These are phyloP conservation scores for Vollenhovia emeryi DNA, from an alignment of 1,140 invertebrate genomes.

Conservation along the genomic window DNA sequence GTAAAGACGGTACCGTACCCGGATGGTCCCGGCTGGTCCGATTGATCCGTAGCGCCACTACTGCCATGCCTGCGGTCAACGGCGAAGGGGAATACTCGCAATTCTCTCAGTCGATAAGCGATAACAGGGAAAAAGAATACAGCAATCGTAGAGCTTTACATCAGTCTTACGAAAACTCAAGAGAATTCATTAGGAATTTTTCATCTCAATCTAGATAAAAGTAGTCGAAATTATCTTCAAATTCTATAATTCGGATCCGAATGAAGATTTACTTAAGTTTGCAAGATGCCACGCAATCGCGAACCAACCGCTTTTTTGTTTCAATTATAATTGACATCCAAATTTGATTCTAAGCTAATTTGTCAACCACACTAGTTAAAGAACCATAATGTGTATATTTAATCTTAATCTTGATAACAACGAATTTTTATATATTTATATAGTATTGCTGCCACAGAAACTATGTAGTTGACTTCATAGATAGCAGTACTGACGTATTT, in stretches of 20 bases:
- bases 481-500: not conserved
- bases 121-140: not conserved
- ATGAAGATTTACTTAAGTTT: not conserved
- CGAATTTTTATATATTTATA: not conserved
- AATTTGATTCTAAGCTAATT: not conserved
- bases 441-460: not conserved
- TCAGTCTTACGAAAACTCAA: not conserved
- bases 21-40: not conserved
- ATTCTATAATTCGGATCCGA: not conserved
- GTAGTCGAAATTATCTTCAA: not conserved
- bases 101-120: constrained; percentile 28
- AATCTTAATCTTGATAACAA: not conserved
- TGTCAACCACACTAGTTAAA: too few species aligned
- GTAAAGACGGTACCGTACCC: constrained; percentile 25
- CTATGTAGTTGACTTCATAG: not conserved
- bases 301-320: not conserved
- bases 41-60: constrained; percentile 50
- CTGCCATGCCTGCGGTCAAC: constrained; percentile 24
- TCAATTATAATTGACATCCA: not conserved
- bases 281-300: not conserved
- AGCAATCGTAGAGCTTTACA: not conserved
- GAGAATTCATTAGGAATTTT: not conserved
- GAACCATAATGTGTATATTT: not conserved
- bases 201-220: not conserved
- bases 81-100: not conserved